These are phyloP conservation scores for Trichogramma dendrolimi DNA, from an alignment of 2,888 invertebrate genomes.

Conservation along the genomic window DNA sequence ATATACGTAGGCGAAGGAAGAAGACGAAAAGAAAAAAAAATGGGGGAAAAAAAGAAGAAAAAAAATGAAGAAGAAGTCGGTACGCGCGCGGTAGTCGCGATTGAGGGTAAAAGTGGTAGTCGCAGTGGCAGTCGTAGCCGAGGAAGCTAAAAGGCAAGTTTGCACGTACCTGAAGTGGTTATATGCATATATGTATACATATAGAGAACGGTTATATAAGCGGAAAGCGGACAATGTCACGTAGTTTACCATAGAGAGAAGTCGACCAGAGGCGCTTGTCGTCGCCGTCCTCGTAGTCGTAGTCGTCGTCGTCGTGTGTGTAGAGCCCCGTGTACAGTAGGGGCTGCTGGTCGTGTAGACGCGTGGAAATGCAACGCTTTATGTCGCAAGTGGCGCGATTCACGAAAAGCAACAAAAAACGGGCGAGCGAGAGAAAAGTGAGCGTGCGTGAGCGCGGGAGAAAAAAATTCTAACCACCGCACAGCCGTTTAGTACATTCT, in stretches of 20 bases:
- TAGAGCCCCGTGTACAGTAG: too few relatives aligned
- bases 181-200: slow-evolving; percentile 21
- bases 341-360: too few relatives aligned
- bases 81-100: slow-evolving; percentile 7
- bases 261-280: slow-evolving; percentile 1
- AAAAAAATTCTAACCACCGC: too few relatives aligned
- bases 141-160: slow-evolving; percentile 8
- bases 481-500: too few relatives aligned
- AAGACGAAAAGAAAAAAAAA: too few relatives aligned
- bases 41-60: too few relatives aligned
- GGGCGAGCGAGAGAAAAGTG: too few relatives aligned
- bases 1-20: too few relatives aligned
- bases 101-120: slow-evolving; percentile 2
- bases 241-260: slow-evolving; percentile 12
- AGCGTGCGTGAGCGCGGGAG: too few relatives aligned
- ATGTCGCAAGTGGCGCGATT: too few relatives aligned
- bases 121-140: background rate
- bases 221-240: slow-evolving; percentile 29
- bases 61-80: slow-evolving; percentile 7
- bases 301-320: background rate
- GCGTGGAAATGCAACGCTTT: too few relatives aligned
- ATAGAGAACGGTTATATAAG: slow-evolving; percentile 13
- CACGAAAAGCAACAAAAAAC: too few relatives aligned
- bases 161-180: slow-evolving; percentile 27
- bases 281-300: background rate